These are phyloP conservation scores for Microctonus aethiopoides DNA, from an alignment of 2,888 invertebrate species.

Conservation along the genomic window DNA sequence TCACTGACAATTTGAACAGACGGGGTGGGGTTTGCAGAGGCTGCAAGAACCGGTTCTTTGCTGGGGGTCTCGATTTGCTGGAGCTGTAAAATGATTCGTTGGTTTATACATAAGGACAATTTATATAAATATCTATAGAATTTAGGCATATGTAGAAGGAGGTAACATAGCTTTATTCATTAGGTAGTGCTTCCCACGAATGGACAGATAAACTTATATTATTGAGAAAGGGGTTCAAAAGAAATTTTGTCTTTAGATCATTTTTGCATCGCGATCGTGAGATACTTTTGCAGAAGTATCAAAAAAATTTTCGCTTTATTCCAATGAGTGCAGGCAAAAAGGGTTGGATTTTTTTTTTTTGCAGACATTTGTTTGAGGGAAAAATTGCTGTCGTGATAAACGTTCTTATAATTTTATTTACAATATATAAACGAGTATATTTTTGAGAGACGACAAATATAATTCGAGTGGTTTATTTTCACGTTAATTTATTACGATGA, in stretches of 20 bases:
- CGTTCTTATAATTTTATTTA: too few species aligned
- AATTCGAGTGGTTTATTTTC: not conserved
- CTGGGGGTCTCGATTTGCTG: slow-evolving; percentile 47
- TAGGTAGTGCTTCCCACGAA: slow-evolving; percentile 46
- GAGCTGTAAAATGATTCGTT: slow-evolving; percentile 28
- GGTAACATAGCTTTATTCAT: slow-evolving; percentile 57
- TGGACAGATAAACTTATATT: slow-evolving; percentile 3
- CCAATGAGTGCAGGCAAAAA: not conserved
- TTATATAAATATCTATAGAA: too few species aligned
- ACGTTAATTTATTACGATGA: too few species aligned
- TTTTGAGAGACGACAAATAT: not conserved
- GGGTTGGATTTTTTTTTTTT: not conserved
- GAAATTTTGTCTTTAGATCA: not conserved
- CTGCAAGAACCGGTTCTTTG: slow-evolving; percentile 54
- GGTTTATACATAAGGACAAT: not conserved
- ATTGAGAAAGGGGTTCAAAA: not conserved
- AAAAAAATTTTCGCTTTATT: slow-evolving; percentile 1
- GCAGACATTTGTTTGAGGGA: not conserved
- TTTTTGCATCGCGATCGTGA: slow-evolving; percentile 11
- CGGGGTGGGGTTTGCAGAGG: slow-evolving; percentile 42
- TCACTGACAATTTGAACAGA: not conserved
- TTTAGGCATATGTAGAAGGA: slow-evolving; percentile 7
- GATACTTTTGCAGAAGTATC: slow-evolving; percentile 18
- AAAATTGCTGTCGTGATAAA: too few species aligned
- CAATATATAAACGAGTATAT: too few species aligned